These are phyloP conservation scores for Ophiothrix spiculata DNA, from an alignment of 35 echinoderm and acorn worm genomes.

Conservation along the genomic window DNA sequence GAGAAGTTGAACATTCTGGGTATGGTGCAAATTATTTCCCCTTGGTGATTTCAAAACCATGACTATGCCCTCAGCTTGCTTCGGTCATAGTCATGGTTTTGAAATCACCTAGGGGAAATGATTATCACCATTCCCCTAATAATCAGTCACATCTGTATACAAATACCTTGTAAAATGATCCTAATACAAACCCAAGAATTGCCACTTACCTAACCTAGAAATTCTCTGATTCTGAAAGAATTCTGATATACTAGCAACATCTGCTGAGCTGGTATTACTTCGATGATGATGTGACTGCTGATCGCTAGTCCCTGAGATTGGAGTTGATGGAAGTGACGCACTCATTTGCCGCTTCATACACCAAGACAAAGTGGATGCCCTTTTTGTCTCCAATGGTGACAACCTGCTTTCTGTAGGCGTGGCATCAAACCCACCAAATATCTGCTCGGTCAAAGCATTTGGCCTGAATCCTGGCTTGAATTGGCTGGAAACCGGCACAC, in stretches of 20 bases:
- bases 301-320: conserved; percentile 15
- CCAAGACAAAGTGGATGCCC: conserved; percentile 68
- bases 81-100: no score
- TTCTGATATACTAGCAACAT: conserved; percentile 36
- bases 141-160: no score
- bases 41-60: no score
- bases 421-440: neutral
- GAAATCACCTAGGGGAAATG: no score
- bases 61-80: no score
- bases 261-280: conserved; percentile 30
- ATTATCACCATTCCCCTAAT: no score
- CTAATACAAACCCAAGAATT: neutral
- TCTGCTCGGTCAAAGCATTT: neutral
- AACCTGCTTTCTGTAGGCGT: neutral
- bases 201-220: conserved; percentile 63
- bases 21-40: no score
- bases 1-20: no score
- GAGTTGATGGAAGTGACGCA: conserved; percentile 27
- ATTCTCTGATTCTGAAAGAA: conserved; percentile 65
- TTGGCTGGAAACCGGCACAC: neutral
- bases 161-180: no score
- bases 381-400: conserved; percentile 39
- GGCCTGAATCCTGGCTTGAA: neutral
- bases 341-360: conserved; percentile 65
- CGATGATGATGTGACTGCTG: conserved; percentile 12